Conservation (phyloP, 2,888 invertebrate genomes). For the Melinopterus prodromus region DNA sequence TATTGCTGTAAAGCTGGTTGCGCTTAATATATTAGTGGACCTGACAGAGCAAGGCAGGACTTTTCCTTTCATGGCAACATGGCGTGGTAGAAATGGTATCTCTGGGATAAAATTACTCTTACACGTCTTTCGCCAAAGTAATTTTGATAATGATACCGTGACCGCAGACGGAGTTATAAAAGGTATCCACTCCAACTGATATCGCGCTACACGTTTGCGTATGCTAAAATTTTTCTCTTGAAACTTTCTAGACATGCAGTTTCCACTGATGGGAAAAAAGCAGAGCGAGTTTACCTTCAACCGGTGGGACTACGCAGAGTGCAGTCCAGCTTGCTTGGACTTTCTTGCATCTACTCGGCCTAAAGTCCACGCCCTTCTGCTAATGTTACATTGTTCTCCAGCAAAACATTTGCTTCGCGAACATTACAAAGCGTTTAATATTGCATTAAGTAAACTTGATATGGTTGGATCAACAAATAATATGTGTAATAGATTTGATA, state of each 20-base stretch:
- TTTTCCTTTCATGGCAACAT: neutral
- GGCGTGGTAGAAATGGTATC: neutral
- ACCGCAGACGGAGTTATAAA: neutral
- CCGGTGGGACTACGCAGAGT: neutral
- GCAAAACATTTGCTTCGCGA: neutral
- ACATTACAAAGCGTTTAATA: neutral
- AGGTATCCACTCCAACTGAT: neutral
- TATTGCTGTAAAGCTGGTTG: neutral
- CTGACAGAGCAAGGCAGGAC: neutral
- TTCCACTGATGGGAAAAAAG: neutral
- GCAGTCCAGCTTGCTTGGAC: neutral
- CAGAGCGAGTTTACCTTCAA: neutral
- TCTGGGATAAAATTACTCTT: neutral
- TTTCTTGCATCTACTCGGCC: neutral
- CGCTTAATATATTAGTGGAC: neutral
- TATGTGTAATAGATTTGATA: too few species aligned
- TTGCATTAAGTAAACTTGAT: neutral
- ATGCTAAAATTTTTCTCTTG: too few species aligned
- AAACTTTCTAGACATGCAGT: neutral
- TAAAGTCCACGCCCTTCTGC: neutral
- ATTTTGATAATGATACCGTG: neutral
- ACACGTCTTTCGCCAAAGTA: neutral
- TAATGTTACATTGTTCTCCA: neutral
- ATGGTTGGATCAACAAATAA: neutral
- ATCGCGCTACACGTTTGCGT: too few species aligned